phyloP scores from a whole-genome alignment of 2,113 vertebrate species.

The Pandion haliaetus region DNA sequence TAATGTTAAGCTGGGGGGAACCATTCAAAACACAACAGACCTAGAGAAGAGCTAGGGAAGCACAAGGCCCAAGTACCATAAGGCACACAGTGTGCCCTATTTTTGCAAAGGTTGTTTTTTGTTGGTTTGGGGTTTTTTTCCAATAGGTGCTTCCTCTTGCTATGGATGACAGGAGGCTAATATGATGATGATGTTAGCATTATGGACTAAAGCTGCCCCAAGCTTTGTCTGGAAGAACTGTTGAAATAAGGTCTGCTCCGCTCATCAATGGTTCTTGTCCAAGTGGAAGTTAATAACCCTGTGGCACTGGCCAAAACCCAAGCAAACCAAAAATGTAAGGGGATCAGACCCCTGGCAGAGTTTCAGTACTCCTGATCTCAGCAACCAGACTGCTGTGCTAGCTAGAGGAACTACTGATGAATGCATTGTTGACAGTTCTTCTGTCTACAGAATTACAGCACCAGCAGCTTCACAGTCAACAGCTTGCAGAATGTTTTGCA shows the following conservation, averaged over 20 bases:
- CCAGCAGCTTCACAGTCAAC: background rate
- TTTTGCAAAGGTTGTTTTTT: background rate
- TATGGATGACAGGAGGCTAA: background rate
- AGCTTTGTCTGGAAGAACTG: background rate
- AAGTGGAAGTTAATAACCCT: background rate
- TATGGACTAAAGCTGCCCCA: background rate
- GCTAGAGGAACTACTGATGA: background rate
- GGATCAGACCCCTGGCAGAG: background rate
- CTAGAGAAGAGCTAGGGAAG: background rate
- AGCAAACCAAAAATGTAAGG: background rate
- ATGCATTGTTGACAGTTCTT: background rate
- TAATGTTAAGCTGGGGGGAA: background rate
- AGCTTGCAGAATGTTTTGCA: background rate
- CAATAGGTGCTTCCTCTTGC: background rate
- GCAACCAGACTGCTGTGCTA: background rate
- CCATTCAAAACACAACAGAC: background rate
- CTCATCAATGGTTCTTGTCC: background rate
- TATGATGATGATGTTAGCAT: background rate
- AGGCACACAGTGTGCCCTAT: background rate
- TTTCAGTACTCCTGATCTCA: background rate
- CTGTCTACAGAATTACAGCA: background rate
- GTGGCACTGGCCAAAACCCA: background rate
- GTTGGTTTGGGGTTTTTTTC: background rate
- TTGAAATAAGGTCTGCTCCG: background rate
- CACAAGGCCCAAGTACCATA: background rate